Evolutionary conservation across 2,888 invertebrate species (phyloP).

Genomic region (Euclidia mi): DNA sequence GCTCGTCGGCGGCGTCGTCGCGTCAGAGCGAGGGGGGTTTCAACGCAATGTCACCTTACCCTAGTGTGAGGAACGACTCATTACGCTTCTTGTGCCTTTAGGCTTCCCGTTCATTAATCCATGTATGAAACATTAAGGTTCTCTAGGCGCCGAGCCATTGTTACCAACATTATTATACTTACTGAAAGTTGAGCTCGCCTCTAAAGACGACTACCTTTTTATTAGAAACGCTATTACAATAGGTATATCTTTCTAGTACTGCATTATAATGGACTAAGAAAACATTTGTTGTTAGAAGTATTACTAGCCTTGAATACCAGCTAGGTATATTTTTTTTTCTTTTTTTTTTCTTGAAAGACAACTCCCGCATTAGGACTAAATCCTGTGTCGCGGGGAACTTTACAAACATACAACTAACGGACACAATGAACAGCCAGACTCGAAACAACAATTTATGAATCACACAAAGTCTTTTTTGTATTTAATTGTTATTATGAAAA

Average conservation of each 20-base stretch:
- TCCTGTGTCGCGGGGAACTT: no score
- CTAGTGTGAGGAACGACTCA: conserved; percentile 63
- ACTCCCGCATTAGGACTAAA: no score
- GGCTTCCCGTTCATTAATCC: no score
- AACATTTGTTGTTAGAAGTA: conserved; percentile 38
- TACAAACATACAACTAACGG: no score
- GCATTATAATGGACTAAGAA: conserved; percentile 34
- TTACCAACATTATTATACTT: conserved; percentile 42
- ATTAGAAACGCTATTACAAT: conserved; percentile 32
- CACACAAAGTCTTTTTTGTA: no score
- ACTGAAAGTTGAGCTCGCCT: conserved; percentile 27
- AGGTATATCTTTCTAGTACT: conserved; percentile 38
- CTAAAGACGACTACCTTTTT: conserved; percentile 49
- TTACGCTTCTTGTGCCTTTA: conserved; percentile 68
- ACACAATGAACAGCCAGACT: no score
- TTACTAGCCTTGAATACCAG: conserved; percentile 7
- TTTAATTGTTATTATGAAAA: not conserved
- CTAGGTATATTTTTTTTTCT: no score
- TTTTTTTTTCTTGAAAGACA: no score
- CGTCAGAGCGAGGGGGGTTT: conserved; percentile 43
- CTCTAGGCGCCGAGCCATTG: conserved; percentile 44
- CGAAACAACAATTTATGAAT: no score
- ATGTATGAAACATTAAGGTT: conserved; percentile 52
- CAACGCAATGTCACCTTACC: conserved; percentile 56
- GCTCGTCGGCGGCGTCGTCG: conserved; percentile 26